A percentile compares a stretch with the other conserved stretches of the same genome.
Evolutionary conservation across 1,140 invertebrate species (phyloP).

Genomic region (Elysia chlorotica): DNA sequence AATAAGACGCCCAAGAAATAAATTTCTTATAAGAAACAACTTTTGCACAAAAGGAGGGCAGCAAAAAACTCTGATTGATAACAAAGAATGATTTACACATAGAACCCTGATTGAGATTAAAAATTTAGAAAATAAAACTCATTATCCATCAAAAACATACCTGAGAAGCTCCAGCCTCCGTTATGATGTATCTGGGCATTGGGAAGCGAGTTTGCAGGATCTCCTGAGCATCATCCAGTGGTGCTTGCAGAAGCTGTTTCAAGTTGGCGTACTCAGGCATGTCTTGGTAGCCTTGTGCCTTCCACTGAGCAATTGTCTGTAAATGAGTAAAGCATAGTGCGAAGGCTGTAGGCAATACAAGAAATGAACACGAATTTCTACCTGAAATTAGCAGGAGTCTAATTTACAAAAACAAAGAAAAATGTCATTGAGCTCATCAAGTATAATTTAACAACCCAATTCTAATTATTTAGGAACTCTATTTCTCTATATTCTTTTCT

Average conservation of each 20-base stretch:
- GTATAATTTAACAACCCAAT: no score
- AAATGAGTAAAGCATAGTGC: slow-evolving; percentile 31
- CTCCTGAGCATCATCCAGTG: slow-evolving; percentile 96
- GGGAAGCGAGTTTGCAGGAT: slow-evolving; percentile 95
- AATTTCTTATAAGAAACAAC: neutral
- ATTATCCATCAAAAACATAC: slow-evolving; percentile 51
- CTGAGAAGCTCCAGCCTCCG: slow-evolving; percentile 95
- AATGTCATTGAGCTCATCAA: no score
- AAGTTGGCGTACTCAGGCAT: slow-evolving; percentile 98
- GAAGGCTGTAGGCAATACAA: no score
- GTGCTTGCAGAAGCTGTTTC: slow-evolving; percentile 92
- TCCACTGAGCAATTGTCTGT: slow-evolving; percentile 96
- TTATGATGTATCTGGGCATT: slow-evolving; percentile 98
- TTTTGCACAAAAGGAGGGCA: neutral
- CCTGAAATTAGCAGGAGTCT: no score
- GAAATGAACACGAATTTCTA: no score
- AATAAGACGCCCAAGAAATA: no score
- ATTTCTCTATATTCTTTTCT: no score
- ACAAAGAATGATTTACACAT: neutral
- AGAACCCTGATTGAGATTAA: neutral
- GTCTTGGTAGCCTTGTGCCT: slow-evolving; percentile 91
- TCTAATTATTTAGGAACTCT: no score
- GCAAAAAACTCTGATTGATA: neutral
- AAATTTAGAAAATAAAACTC: neutral
- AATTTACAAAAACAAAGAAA: no score